These are phyloP conservation scores for Epinephelus moara DNA, from an alignment of 2,113 vertebrate genomes.

Conservation along the genomic window DNA sequence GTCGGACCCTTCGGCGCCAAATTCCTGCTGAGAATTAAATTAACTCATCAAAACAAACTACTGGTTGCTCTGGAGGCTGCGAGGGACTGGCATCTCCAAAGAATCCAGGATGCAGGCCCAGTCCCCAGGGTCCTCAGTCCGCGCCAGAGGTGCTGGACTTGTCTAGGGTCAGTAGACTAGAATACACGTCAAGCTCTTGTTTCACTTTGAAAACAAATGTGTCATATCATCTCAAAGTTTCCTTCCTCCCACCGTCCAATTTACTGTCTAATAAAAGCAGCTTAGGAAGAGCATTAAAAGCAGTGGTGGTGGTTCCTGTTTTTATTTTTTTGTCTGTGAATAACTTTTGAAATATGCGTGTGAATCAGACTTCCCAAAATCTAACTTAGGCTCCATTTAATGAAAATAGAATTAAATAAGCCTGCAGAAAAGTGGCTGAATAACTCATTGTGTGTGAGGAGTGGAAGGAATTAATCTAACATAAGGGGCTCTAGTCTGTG, in stretches of 20 bases:
- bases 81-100: conserved; percentile 3
- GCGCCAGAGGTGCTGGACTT: conserved; percentile 11
- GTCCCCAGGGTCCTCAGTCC: conserved; percentile 12
- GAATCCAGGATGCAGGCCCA: conserved; percentile 9
- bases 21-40: conserved; percentile 65
- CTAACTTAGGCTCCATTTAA: background rate
- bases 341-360: conserved; percentile 9
- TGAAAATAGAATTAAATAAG: background rate
- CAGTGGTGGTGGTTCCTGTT: conserved; percentile 8
- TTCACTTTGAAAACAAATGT: background rate
- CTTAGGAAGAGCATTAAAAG: conserved; percentile 24
- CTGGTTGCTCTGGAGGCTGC: conserved; percentile 43
- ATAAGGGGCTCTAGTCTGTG: background rate
- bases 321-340: conserved; percentile 18
- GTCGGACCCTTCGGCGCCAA: conserved; percentile 41
- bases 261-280: conserved; percentile 18
- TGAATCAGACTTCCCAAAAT: conserved; percentile 39
- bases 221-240: background rate
- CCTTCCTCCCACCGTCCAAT: background rate
- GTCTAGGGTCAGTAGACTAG: background rate
- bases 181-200: background rate
- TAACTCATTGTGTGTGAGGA: background rate
- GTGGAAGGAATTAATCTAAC: background rate
- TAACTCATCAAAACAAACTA: conserved; percentile 64
- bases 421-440: background rate